Percentiles rank a stretch among this genome's conserved stretches.
Conservation (phyloP, 2,113 vertebrate genomes). For the Collichthys lucidus region DNA sequence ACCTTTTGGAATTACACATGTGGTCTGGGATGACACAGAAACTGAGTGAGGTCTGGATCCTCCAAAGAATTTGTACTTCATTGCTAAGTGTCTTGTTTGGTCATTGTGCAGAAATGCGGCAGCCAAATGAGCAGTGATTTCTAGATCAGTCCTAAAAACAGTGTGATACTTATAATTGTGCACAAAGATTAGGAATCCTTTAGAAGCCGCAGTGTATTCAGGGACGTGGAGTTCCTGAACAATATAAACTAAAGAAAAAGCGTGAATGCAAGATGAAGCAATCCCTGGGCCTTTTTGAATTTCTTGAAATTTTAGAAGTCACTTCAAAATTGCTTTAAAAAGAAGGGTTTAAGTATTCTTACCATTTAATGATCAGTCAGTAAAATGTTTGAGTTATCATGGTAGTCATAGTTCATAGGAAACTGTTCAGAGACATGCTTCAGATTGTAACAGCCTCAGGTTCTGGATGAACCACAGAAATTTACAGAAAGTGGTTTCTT, state of each 20-base stretch:
- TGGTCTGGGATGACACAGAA: slow-evolving; percentile 12
- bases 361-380: neutral
- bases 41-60: neutral
- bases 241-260: neutral
- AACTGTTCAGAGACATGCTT: neutral
- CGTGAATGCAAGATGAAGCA: neutral
- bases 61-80: slow-evolving; percentile 4
- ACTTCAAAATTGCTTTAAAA: too few relatives aligned
- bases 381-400: neutral
- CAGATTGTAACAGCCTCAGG: neutral
- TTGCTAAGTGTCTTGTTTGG: slow-evolving; percentile 4
- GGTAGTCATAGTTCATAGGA: neutral
- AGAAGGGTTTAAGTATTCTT: neutral
- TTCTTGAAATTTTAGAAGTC: neutral
- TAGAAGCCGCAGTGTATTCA: neutral
- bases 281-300: neutral
- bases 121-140: neutral
- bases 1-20: slow-evolving; percentile 26
- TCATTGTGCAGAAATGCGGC: slow-evolving; percentile 2
- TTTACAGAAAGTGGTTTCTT: neutral
- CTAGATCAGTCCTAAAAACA: neutral
- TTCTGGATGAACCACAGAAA: neutral
- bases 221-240: neutral
- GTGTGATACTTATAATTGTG: too few relatives aligned
- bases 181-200: neutral